Evolutionary conservation across 1,140 invertebrate genomes (phyloP).

Genomic region (Lamellibrachia luymesi): DNA sequence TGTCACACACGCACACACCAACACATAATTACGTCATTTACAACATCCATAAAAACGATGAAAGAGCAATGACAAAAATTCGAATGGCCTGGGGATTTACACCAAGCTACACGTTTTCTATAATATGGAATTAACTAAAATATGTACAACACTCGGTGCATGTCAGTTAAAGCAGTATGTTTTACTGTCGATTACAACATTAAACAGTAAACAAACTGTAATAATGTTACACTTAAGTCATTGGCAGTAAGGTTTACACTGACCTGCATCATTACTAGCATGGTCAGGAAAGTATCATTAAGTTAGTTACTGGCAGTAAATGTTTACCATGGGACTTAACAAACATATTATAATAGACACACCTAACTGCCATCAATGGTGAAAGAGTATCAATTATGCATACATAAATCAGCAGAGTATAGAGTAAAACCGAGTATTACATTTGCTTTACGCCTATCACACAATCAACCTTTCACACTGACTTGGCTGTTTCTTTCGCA

Average conservation of each 20-base stretch:
- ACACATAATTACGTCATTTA: background rate
- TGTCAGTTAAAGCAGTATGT: background rate
- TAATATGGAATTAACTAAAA: constrained; percentile 1
- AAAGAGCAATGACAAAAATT: background rate
- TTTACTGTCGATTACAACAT: background rate
- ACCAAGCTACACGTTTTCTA: background rate
- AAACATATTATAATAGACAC: background rate
- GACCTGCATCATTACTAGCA: background rate
- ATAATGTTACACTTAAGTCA: background rate
- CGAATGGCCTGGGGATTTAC: background rate
- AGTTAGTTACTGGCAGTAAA: background rate
- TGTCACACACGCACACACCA: background rate
- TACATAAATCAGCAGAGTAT: background rate
- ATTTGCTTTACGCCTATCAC: background rate
- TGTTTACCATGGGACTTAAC: background rate
- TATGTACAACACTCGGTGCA: background rate
- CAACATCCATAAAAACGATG: background rate
- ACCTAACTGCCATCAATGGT: background rate
- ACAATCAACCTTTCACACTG: background rate
- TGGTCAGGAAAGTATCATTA: background rate
- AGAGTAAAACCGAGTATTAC: background rate
- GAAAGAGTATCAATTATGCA: background rate
- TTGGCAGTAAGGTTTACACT: background rate
- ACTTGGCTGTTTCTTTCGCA: background rate
- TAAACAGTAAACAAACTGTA: background rate